phyloP scores from a whole-genome alignment of 1,140 invertebrate species.

The Drosophila kurseongensis region DNA sequence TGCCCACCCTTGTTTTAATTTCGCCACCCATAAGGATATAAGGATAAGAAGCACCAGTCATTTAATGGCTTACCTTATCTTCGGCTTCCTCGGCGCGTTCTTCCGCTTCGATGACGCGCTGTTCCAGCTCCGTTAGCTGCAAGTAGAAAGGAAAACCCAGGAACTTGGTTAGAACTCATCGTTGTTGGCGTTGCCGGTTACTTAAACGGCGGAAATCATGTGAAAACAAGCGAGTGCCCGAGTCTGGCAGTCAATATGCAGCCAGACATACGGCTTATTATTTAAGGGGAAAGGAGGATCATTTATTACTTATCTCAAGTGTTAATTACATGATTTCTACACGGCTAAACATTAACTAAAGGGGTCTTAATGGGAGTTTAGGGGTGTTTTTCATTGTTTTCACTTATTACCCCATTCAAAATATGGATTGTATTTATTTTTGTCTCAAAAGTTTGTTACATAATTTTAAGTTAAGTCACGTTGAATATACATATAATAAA shows the following conservation, averaged over 20 bases:
- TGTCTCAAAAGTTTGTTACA: too few species aligned
- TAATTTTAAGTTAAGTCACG: too few species aligned
- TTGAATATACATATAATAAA: too few species aligned
- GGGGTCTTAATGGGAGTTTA: too few species aligned
- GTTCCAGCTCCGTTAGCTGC: slow-evolving; percentile 95
- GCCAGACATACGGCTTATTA: neutral
- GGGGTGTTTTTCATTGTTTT: too few species aligned
- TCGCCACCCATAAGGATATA: neutral
- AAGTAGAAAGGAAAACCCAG: slow-evolving; percentile 83
- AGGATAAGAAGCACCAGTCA: slow-evolving; percentile 25
- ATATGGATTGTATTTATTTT: too few species aligned
- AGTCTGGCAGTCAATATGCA: slow-evolving; percentile 3
- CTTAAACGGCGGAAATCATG: slow-evolving; percentile 51
- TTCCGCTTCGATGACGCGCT: slow-evolving; percentile 95
- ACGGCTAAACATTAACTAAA: slow-evolving; percentile 1
- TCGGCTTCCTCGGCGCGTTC: slow-evolving; percentile 95
- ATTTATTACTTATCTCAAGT: slow-evolving; percentile 3
- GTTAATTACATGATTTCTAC: slow-evolving; percentile 5
- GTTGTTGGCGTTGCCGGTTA: neutral
- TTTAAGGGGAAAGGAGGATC: neutral
- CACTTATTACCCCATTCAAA: too few species aligned
- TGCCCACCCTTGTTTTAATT: slow-evolving; percentile 52
- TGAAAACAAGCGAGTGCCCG: slow-evolving; percentile 22
- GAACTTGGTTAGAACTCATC: slow-evolving; percentile 21
- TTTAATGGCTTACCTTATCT: slow-evolving; percentile 91